Evolutionary conservation across 2,888 invertebrate species (phyloP), one percentile per base, ranked within the genome.

Genomic region (Leptinotarsa haldemani): DNA sequence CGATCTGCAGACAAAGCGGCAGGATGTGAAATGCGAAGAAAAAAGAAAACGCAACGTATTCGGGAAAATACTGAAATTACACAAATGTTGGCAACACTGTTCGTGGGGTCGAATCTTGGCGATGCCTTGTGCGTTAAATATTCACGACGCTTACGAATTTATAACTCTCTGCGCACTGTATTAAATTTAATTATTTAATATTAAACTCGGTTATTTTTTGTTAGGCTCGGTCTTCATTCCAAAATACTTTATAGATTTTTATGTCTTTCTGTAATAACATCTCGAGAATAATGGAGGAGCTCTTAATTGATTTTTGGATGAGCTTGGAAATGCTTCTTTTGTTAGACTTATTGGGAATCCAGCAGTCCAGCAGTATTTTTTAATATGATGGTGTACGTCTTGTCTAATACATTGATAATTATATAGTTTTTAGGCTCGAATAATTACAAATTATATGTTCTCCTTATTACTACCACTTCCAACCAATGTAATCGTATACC

Each of bases 121-220:
- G 83, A 82, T 84, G 83, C 84, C 84, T 84, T 83, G 82, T 82
- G 79, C 82, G 84, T 87, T 82, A 86, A 87, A 85, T 85, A 86
- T 87, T 86, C 83, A 86, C 82, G 79, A 80, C 83, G 82, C 82
- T 85, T 85, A 86, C 83, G 83, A 86, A 87, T 87, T 87, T 85
- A 86, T 85, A 85, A 86, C 86, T 84, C 85, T 85, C 84, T 85
- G 87, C 86, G 87, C 87, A 83, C 87, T 84, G 89, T 89, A 90
- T 89, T 89, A 89, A 89, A 89, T 89, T 90, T 88, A 90, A 90
- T 90, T 89, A 90, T 90, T 89, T 89, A 90, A 89, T 89, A 89
- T 89, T 89, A 89, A 89, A 89, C 88, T 89, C 88, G 86, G 88
- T 88, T 88, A 89, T 89, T 89, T 90, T 89, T 89, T 85, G 83